These are phyloP conservation scores for Mirounga angustirostris DNA, from an alignment of 2,113 vertebrate species.

Conservation along the genomic window DNA sequence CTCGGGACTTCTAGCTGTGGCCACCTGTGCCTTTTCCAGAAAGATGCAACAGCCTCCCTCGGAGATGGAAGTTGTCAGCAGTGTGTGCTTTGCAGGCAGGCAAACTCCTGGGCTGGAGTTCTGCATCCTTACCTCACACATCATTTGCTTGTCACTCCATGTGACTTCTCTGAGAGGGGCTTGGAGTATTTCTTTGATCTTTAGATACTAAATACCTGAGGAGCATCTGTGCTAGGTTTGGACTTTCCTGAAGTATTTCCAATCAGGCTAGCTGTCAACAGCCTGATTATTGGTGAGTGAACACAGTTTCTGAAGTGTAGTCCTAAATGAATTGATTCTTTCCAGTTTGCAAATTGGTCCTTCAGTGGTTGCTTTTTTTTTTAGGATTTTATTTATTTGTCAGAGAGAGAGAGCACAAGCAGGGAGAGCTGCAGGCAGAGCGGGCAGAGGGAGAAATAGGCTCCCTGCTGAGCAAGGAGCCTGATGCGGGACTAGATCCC, in stretches of 20 bases:
- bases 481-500: no score
- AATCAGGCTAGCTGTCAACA: background rate
- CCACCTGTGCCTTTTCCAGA: background rate
- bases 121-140: background rate
- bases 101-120: background rate
- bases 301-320: background rate
- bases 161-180: background rate
- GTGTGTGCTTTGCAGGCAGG: accelerated
- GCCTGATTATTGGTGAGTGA: background rate
- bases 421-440: no score
- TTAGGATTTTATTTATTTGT: background rate
- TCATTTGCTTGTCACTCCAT: accelerated
- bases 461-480: no score
- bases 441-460: no score
- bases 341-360: background rate
- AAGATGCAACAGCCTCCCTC: background rate
- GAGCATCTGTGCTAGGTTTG: background rate
- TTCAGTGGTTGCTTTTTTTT: background rate
- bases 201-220: background rate
- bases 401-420: no score
- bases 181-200: background rate
- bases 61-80: background rate
- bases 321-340: background rate
- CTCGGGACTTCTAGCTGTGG: background rate
- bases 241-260: background rate